Conservation (phyloP, 2,888 invertebrate genomes). For the Hyposoter dolosus region DNA sequence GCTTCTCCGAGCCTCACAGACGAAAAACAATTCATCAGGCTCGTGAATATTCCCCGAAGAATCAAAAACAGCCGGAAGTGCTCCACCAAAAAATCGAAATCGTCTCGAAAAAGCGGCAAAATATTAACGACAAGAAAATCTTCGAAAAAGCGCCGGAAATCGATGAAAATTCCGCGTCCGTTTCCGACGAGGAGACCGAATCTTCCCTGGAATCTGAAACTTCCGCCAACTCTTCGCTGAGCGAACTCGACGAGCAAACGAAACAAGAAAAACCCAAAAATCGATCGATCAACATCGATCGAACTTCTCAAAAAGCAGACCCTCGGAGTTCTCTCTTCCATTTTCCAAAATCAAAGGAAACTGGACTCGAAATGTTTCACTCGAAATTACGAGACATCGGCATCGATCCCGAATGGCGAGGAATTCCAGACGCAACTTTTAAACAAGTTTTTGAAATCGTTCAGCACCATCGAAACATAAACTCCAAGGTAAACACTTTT, state of each 20-base stretch:
- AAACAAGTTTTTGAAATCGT: constrained; percentile 87
- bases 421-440: constrained; percentile 86
- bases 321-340: not conserved
- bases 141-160: not conserved
- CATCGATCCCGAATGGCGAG: constrained; percentile 88
- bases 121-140: not conserved
- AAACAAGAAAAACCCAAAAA: constrained; percentile 6
- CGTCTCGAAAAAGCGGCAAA: not conserved
- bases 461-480: constrained; percentile 86
- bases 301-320: not conserved
- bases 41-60: not conserved
- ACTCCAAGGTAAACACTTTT: constrained; percentile 86
- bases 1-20: not conserved
- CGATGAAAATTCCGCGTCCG: not conserved
- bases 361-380: constrained; percentile 84
- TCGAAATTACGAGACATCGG: constrained; percentile 87
- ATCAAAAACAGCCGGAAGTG: not conserved
- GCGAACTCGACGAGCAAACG: not conserved
- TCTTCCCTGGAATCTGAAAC: constrained; percentile 64
- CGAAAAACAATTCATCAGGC: not conserved
- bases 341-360: constrained; percentile 63
- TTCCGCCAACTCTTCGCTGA: not conserved
- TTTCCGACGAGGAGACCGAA: constrained; percentile 47
- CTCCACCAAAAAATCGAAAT: not conserved
- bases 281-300: not conserved